Evolutionary conservation across 2,113 vertebrate genomes (phyloP).

Genomic region (Chaetodon trifascialis): DNA sequence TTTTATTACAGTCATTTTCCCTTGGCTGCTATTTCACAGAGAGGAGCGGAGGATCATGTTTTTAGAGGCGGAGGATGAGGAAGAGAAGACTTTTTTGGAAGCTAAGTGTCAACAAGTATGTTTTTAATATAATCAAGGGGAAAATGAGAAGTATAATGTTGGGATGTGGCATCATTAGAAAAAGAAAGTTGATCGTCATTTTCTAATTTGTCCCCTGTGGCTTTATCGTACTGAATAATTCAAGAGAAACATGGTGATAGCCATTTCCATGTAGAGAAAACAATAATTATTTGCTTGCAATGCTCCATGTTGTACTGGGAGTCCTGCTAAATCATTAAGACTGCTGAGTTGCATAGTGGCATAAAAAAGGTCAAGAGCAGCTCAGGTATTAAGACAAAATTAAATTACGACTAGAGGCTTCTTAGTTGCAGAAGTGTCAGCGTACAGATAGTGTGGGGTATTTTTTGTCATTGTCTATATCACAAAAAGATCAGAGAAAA

Average conservation of each 20-base stretch:
- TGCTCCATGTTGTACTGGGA: neutral
- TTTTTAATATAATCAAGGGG: conserved; percentile 1
- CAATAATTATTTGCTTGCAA: neutral
- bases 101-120: conserved; percentile 4
- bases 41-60: neutral
- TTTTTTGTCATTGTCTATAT: neutral
- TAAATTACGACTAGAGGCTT: neutral
- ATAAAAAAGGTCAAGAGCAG: neutral
- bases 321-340: neutral
- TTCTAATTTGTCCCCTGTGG: neutral
- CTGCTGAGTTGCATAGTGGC: neutral
- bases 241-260: neutral
- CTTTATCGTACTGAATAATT: conserved; percentile 5
- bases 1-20: conserved; percentile 6
- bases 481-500: neutral
- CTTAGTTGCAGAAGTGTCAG: neutral
- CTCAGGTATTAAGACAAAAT: neutral
- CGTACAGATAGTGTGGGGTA: neutral
- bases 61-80: neutral
- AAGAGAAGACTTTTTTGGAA: neutral
- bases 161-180: neutral
- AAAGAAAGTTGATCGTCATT: neutral
- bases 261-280: neutral
- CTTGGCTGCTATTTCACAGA: conserved; percentile 10
- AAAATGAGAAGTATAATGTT: neutral